Percentiles rank a stretch among this genome's conserved stretches.
These are phyloP conservation scores for Egretta garzetta DNA, from an alignment of 2,113 vertebrate genomes.

Conservation along the genomic window DNA sequence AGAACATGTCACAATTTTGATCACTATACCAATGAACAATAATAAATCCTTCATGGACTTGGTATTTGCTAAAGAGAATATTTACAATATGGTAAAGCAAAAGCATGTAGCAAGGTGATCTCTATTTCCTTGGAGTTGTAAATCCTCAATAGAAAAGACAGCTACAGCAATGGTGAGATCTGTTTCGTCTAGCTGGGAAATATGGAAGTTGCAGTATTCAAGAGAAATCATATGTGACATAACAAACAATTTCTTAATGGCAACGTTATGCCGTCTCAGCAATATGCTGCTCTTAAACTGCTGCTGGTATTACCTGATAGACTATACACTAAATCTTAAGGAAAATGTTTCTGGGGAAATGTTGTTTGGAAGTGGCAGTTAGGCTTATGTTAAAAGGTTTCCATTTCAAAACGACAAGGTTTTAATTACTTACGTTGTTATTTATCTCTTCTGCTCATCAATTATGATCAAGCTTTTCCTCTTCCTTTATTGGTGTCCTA, in stretches of 20 bases:
- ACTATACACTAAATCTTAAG: background rate
- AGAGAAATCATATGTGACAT: background rate
- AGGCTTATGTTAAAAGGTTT: background rate
- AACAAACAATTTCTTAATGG: background rate
- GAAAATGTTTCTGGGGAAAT: background rate
- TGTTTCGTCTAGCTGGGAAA: background rate
- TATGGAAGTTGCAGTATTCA: background rate
- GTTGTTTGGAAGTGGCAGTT: background rate
- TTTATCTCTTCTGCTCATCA: background rate
- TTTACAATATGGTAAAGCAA: background rate
- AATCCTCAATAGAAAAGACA: background rate
- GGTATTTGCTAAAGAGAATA: background rate
- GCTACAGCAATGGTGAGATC: background rate
- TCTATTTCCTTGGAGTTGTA: background rate
- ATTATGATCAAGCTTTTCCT: background rate
- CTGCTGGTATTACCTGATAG: background rate
- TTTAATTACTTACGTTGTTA: background rate
- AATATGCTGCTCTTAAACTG: background rate
- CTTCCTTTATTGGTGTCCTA: background rate
- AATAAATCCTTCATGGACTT: background rate
- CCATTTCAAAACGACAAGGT: background rate
- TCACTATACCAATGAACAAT: background rate
- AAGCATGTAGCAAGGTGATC: background rate
- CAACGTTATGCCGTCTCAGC: background rate
- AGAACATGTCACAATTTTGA: background rate